These are phyloP conservation scores for Neosalanx taihuensis DNA, from an alignment of 2,797 vertebrate species.

Conservation along the genomic window DNA sequence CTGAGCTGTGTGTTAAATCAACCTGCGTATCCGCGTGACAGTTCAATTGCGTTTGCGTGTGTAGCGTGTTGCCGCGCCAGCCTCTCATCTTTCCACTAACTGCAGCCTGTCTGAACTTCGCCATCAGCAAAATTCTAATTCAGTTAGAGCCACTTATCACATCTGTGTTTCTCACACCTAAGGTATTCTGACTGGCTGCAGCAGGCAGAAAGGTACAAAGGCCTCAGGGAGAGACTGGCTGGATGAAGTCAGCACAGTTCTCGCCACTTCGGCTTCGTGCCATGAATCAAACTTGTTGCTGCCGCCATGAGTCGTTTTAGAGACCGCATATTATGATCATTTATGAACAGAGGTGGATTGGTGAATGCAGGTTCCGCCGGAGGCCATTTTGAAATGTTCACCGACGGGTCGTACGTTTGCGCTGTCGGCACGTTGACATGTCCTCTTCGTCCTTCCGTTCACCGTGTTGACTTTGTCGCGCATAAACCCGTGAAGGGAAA, in stretches of 20 bases:
- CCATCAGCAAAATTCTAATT: constrained; percentile 44
- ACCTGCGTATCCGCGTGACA: not conserved
- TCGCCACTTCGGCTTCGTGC: not conserved
- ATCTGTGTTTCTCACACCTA: constrained; percentile 25
- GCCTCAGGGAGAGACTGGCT: not conserved
- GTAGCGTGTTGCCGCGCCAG: not conserved
- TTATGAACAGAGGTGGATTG: not conserved
- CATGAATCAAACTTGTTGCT: too few species aligned
- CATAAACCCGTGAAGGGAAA: not conserved
- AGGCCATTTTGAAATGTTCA: too few species aligned
- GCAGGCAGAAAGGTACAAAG: constrained; percentile 12
- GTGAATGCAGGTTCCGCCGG: too few species aligned
- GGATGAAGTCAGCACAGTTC: not conserved
- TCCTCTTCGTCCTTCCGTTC: too few species aligned
- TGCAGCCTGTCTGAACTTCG: constrained; percentile 36
- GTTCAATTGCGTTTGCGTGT: not conserved
- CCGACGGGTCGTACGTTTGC: too few species aligned
- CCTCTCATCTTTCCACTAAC: constrained; percentile 33
- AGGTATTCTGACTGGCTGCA: constrained; percentile 18
- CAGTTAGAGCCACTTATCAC: constrained; percentile 36
- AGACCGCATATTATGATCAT: not conserved
- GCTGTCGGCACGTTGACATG: too few species aligned
- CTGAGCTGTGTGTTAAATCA: not conserved
- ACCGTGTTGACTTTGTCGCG: too few species aligned
- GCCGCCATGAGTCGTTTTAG: not conserved